Conservation (phyloP, 2,797 vertebrate genomes). For the Pseudochaenichthys georgianus region DNA sequence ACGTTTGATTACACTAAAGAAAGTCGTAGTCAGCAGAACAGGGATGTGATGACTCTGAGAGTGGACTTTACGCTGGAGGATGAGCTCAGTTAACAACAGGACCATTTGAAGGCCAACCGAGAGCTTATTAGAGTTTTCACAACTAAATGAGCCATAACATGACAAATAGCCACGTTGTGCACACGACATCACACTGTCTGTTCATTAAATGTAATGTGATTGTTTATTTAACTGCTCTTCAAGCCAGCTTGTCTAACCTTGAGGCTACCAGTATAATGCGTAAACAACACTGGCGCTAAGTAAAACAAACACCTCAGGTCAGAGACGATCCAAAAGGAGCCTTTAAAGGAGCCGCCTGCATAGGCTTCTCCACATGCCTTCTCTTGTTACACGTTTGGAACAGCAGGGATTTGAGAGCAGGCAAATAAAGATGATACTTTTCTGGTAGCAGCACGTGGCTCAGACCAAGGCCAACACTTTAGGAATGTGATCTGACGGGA, state of each 20-base stretch:
- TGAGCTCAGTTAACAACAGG: slow-evolving; percentile 43
- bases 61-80: slow-evolving; percentile 2
- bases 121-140: slow-evolving; percentile 50
- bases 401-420: slow-evolving; percentile 42
- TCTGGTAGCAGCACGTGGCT: slow-evolving; percentile 12
- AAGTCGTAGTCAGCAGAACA: no score
- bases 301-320: slow-evolving; percentile 46
- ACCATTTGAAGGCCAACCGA: slow-evolving; percentile 37
- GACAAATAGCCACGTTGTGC: slow-evolving; percentile 37
- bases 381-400: slow-evolving; percentile 14
- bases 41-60: no score
- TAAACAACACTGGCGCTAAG: slow-evolving; percentile 12
- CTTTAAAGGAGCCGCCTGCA: slow-evolving; percentile 25
- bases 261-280: slow-evolving; percentile 40
- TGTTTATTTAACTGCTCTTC: slow-evolving; percentile 56
- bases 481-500: slow-evolving; percentile 19
- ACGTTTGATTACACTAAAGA: no score
- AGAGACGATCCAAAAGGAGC: slow-evolving; percentile 36
- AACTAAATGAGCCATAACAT: slow-evolving; percentile 50
- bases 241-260: slow-evolving; percentile 44
- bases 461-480: slow-evolving; percentile 31
- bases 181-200: slow-evolving; percentile 23
- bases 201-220: slow-evolving; percentile 47
- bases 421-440: slow-evolving; percentile 35
- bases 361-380: slow-evolving; percentile 21